A percentile compares a stretch with the other conserved stretches of the same genome.
Evolutionary conservation across 1,140 invertebrate species (phyloP).

Genomic region (Brachionus plicatilis): DNA sequence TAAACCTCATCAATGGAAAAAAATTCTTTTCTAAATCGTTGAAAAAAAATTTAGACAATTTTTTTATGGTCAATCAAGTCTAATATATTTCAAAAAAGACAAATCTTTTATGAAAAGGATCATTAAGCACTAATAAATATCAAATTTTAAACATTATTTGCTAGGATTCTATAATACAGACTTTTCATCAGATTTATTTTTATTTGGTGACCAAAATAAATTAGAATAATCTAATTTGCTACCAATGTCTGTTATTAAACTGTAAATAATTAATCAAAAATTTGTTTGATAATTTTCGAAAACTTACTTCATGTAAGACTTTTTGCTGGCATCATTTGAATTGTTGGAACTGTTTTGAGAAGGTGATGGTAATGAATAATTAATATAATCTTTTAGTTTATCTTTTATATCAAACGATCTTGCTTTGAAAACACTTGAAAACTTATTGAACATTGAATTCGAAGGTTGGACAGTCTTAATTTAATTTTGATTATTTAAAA

Average conservation of each 20-base stretch:
- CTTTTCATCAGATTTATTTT: neutral
- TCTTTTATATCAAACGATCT: slow-evolving; percentile 86
- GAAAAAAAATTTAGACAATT: no score
- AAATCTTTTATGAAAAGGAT: no score
- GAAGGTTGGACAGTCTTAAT: slow-evolving; percentile 44
- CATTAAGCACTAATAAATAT: no score
- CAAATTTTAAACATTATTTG: no score
- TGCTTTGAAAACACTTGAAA: slow-evolving; percentile 67
- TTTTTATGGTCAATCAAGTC: no score
- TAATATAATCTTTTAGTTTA: slow-evolving; percentile 86
- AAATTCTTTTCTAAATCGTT: no score
- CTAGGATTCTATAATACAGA: neutral
- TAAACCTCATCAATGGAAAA: no score
- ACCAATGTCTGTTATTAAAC: neutral
- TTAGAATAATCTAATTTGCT: neutral
- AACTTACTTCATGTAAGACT: neutral
- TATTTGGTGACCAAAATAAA: neutral
- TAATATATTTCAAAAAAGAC: no score
- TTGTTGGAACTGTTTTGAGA: neutral
- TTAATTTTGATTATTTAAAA: slow-evolving; percentile 48
- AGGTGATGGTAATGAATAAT: slow-evolving; percentile 54
- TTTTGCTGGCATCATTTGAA: neutral
- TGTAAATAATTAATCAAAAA: neutral
- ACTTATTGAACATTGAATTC: slow-evolving; percentile 51
- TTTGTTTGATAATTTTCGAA: neutral